Evolutionary conservation across 2,888 invertebrate genomes (phyloP).

Genomic region (Mesorhabditis belari): DNA sequence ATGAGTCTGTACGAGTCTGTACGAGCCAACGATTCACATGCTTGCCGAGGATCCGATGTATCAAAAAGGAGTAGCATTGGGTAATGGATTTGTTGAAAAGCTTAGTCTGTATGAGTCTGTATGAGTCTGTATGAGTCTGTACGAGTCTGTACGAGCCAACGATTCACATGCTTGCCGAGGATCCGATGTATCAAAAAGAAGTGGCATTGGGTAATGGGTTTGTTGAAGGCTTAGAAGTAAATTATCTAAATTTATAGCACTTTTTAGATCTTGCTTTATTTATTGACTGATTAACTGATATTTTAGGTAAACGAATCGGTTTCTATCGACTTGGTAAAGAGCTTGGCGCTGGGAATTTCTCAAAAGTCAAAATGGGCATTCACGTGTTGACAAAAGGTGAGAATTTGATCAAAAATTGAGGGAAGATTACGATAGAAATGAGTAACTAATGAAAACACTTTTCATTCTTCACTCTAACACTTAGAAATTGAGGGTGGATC

Average conservation of each 20-base stretch:
- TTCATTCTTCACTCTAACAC: too few species aligned
- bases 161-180: slow-evolving; percentile 29
- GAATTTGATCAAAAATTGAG: too few species aligned
- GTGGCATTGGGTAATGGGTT: too few species aligned
- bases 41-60: slow-evolving; percentile 51
- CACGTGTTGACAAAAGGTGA: slow-evolving; percentile 70
- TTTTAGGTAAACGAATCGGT: slow-evolving; percentile 69
- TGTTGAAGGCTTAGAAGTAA: too few species aligned
- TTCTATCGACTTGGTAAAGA: slow-evolving; percentile 71
- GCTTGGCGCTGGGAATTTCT: slow-evolving; percentile 72
- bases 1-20: slow-evolving; percentile 22
- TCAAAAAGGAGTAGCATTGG: slow-evolving; percentile 56
- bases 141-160: slow-evolving; percentile 28
- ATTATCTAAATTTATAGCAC: too few species aligned
- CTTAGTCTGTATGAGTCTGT: not conserved
- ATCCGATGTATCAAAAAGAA: slow-evolving; percentile 58
- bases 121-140: not conserved
- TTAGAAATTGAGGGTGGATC: too few species aligned
- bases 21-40: slow-evolving; percentile 27
- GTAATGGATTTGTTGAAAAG: not conserved
- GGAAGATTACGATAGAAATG: too few species aligned
- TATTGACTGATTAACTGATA: slow-evolving; percentile 59
- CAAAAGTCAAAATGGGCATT: slow-evolving; percentile 70
- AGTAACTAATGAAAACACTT: too few species aligned
- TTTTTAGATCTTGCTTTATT: too few species aligned